Conservation (phyloP, 2,113 vertebrate species). For the Sclerurus mexicanus region DNA sequence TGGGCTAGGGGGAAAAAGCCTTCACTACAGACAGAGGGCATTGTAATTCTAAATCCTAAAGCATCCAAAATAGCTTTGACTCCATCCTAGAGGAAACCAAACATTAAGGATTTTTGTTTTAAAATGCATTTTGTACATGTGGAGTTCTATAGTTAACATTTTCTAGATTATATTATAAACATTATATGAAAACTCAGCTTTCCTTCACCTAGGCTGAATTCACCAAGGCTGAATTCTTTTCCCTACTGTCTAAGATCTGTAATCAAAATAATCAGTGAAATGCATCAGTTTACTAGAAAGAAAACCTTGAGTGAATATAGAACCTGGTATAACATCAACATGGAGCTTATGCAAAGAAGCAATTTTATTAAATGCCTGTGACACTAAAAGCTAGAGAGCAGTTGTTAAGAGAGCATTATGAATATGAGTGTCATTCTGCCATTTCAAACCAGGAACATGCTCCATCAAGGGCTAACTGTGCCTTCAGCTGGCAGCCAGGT, state of each 20-base stretch:
- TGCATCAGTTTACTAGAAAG: neutral
- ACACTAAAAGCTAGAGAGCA: neutral
- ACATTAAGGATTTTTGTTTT: neutral
- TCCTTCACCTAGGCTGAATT: neutral
- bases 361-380: neutral
- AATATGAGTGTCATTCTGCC: neutral
- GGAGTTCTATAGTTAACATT: neutral
- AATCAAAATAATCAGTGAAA: neutral
- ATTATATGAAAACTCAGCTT: neutral
- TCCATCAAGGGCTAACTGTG: neutral
- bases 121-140: neutral
- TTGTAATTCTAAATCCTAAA: conserved; percentile 30
- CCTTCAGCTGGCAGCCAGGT: neutral
- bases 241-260: neutral
- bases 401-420: neutral
- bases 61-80: conserved; percentile 10
- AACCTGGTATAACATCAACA: neutral
- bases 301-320: neutral
- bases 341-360: neutral
- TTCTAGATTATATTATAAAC: neutral
- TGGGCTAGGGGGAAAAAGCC: neutral
- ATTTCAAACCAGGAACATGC: neutral
- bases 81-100: conserved; percentile 22
- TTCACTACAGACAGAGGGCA: neutral
- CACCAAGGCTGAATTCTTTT: neutral